These are phyloP conservation scores for Sorex araneus DNA, from an alignment of 2,113 vertebrate species.

Conservation along the genomic window DNA sequence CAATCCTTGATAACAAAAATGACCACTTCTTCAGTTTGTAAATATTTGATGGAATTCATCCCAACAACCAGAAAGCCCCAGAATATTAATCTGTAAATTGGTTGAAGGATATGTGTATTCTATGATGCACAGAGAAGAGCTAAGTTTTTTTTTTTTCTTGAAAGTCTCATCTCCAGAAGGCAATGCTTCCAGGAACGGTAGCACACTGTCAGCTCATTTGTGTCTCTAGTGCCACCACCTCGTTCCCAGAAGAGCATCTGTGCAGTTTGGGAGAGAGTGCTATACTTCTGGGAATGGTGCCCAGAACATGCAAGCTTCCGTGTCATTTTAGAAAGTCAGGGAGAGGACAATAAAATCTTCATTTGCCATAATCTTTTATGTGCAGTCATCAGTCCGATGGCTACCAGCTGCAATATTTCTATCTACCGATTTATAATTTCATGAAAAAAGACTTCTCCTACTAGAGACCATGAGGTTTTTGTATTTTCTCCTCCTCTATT, in stretches of 20 bases:
- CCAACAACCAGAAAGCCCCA: neutral
- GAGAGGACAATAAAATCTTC: conserved; percentile 68
- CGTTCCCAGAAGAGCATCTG: conserved; percentile 84
- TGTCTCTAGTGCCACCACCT: conserved; percentile 59
- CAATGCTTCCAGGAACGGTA: conserved; percentile 79
- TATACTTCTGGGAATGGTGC: conserved; percentile 82
- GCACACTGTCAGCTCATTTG: conserved; percentile 65
- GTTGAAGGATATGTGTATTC: no score
- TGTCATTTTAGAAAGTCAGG: conserved; percentile 74
- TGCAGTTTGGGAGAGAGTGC: conserved; percentile 73
- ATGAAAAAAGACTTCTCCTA: neutral
- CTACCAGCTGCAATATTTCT: neutral
- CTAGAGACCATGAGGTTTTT: neutral
- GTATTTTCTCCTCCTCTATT: neutral
- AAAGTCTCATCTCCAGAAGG: conserved; percentile 78
- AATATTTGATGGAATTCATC: neutral
- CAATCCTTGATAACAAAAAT: neutral
- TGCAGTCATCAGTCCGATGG: conserved; percentile 20
- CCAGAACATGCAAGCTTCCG: conserved; percentile 71
- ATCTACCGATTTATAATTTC: conserved; percentile 1
- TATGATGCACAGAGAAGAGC: conserved; percentile 9
- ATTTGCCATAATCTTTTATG: conserved; percentile 48
- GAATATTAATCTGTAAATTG: conserved; percentile 53
- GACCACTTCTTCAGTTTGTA: neutral
- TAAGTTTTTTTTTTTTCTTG: conserved; percentile 67